phyloP scores from a whole-genome alignment of 2,113 vertebrate species.

The Dunckerocampus dactyliophorus region DNA sequence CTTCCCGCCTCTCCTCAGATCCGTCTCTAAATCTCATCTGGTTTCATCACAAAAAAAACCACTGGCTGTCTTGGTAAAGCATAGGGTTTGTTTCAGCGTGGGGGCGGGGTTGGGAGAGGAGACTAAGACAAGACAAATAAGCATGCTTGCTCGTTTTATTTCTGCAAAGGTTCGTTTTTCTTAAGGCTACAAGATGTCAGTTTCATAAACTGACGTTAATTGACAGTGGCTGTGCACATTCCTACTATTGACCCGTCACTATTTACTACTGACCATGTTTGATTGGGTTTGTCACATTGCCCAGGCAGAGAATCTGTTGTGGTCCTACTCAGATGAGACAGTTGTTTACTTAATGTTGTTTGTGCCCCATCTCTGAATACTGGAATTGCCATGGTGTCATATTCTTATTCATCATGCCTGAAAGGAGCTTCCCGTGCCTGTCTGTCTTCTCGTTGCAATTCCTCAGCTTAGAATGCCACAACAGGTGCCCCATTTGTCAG shows the following conservation, averaged over 20 bases:
- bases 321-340: neutral
- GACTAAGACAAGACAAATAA: conserved; percentile 15
- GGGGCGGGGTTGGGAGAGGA: conserved; percentile 28
- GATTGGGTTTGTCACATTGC: neutral
- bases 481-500: neutral
- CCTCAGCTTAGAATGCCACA: neutral
- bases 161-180: conserved; percentile 5
- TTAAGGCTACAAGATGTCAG: neutral
- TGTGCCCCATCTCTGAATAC: neutral
- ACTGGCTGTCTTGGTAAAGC: conserved; percentile 45
- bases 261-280: conserved; percentile 3
- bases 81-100: conserved; percentile 46
- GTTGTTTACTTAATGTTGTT: neutral
- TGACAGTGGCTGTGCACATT: neutral
- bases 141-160: conserved; percentile 5
- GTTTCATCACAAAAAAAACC: conserved; percentile 56
- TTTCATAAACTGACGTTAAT: neutral
- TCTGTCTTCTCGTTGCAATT: conserved; percentile 1
- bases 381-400: neutral
- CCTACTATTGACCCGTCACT: neutral
- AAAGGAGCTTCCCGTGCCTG: neutral
- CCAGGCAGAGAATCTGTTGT: conserved; percentile 1
- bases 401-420: neutral
- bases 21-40: conserved; percentile 56
- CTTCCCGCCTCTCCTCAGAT: conserved; percentile 39